Evolutionary conservation across 2,113 vertebrate species (phyloP).

Genomic region (Tetraodon nigroviridis): DNA sequence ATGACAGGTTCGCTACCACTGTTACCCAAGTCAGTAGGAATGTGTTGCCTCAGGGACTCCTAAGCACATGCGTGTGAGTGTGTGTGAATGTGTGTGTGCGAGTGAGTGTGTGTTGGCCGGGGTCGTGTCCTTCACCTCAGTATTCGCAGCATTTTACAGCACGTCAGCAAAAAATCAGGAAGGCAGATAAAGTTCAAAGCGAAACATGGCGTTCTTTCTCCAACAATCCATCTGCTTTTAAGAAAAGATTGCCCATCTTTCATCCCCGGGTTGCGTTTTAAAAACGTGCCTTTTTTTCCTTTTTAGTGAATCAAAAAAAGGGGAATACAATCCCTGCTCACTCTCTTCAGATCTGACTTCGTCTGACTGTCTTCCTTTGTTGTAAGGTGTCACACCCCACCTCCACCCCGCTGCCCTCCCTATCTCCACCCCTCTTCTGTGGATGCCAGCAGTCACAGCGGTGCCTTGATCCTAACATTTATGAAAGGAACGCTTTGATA

Average conservation of each 20-base stretch:
- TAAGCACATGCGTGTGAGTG: conserved; percentile 10
- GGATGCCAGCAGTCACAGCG: conserved; percentile 67
- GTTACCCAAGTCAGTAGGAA: conserved; percentile 45
- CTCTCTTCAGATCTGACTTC: conserved; percentile 57
- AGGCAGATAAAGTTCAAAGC: conserved; percentile 53
- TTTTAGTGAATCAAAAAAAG: conserved; percentile 42
- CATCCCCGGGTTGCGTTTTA: no score
- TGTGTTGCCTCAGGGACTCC: conserved; percentile 43
- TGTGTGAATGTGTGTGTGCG: conserved; percentile 24
- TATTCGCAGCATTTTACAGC: conserved; percentile 32
- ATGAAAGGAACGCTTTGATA: conserved; percentile 74
- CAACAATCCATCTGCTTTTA: conserved; percentile 18
- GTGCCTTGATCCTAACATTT: conserved; percentile 70
- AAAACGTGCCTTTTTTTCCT: conserved; percentile 5
- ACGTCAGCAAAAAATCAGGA: conserved; percentile 61
- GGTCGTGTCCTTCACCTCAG: conserved; percentile 66
- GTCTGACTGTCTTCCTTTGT: conserved; percentile 50
- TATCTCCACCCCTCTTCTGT: conserved; percentile 56
- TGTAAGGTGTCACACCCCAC: conserved; percentile 24
- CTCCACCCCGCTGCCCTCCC: conserved; percentile 1
- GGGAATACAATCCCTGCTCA: conserved; percentile 33
- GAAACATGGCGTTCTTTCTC: conserved; percentile 65
- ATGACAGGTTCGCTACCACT: conserved; percentile 32
- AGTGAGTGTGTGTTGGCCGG: conserved; percentile 29
- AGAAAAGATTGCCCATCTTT: conserved; percentile 3